These are phyloP conservation scores for Blastobasis lacticolella DNA, from an alignment of 2,888 invertebrate species.

Conservation along the genomic window DNA sequence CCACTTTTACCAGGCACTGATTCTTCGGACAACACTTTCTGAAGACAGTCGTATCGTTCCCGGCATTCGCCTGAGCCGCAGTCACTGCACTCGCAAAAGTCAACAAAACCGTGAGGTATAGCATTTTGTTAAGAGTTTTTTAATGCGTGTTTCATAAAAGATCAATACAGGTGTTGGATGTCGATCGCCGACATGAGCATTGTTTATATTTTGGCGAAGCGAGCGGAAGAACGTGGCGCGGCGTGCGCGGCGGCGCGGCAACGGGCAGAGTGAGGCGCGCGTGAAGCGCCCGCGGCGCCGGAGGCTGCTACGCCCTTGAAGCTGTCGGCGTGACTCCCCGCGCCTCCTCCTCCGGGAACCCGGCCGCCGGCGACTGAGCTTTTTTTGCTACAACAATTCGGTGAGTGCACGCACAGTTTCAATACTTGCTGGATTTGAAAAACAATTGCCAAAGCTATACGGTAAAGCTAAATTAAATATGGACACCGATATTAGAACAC, in stretches of 20 bases:
- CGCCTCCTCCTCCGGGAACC: background rate
- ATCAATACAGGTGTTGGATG: constrained; percentile 50
- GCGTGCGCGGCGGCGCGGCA: constrained; percentile 10
- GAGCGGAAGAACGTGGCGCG: constrained; percentile 1
- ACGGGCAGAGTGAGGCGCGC: constrained; percentile 30
- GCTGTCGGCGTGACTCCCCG: constrained; percentile 18
- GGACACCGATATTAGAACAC: background rate
- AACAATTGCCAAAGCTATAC: no score
- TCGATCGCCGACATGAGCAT: constrained; percentile 46
- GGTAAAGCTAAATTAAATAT: no score
- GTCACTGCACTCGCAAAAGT: constrained; percentile 23
- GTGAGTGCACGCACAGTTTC: no score
- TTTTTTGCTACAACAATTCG: background rate
- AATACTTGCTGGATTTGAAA: no score
- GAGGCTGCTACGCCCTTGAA: constrained; percentile 61
- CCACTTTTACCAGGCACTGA: constrained; percentile 44
- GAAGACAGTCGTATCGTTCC: constrained; percentile 32
- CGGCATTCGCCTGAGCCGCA: constrained; percentile 21
- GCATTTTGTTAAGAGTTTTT: constrained; percentile 33
- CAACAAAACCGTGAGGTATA: constrained; percentile 34
- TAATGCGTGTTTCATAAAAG: background rate
- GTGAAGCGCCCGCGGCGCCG: constrained; percentile 22
- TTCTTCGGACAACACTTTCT: constrained; percentile 53
- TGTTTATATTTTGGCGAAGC: constrained; percentile 32
- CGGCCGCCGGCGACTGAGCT: background rate